Evolutionary conservation across 2,888 invertebrate species (phyloP).

Genomic region (Lepidochrysops patricia): DNA sequence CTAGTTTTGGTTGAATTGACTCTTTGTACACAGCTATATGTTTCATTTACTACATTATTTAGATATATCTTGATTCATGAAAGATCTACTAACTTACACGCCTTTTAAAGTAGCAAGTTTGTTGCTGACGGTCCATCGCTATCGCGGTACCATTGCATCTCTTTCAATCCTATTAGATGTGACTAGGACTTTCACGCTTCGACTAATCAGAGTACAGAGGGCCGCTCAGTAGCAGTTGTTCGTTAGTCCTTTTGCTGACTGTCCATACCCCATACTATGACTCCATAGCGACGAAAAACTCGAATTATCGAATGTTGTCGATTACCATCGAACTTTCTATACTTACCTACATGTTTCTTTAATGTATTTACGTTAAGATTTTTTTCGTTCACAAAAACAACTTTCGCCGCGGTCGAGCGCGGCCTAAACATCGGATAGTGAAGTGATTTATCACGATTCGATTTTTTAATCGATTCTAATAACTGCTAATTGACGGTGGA

Average conservation of each 20-base stretch:
- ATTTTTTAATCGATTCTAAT: background rate
- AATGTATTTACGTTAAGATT: slow-evolving; percentile 18
- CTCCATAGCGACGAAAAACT: background rate
- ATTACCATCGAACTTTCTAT: slow-evolving; percentile 9
- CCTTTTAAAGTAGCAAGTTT: background rate
- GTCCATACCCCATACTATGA: too few relatives aligned
- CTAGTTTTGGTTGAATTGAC: too few relatives aligned
- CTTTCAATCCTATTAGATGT: too few relatives aligned
- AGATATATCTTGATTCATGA: too few relatives aligned
- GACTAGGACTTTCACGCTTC: too few relatives aligned
- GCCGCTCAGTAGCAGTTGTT: too few relatives aligned
- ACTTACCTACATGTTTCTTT: slow-evolving; percentile 8
- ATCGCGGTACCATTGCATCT: too few relatives aligned
- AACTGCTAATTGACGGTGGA: background rate
- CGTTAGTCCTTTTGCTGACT: too few relatives aligned
- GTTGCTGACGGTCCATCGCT: background rate
- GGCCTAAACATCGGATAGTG: slow-evolving; percentile 21
- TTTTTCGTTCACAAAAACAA: slow-evolving; percentile 23
- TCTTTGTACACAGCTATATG: too few relatives aligned
- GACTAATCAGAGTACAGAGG: too few relatives aligned
- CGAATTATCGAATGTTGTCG: background rate
- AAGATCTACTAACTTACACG: too few relatives aligned
- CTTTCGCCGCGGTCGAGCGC: slow-evolving; percentile 25
- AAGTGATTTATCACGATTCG: background rate
- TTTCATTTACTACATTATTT: too few relatives aligned